These are phyloP conservation scores for Elanoides forficatus DNA, from an alignment of 2,113 vertebrate species.

Conservation along the genomic window DNA sequence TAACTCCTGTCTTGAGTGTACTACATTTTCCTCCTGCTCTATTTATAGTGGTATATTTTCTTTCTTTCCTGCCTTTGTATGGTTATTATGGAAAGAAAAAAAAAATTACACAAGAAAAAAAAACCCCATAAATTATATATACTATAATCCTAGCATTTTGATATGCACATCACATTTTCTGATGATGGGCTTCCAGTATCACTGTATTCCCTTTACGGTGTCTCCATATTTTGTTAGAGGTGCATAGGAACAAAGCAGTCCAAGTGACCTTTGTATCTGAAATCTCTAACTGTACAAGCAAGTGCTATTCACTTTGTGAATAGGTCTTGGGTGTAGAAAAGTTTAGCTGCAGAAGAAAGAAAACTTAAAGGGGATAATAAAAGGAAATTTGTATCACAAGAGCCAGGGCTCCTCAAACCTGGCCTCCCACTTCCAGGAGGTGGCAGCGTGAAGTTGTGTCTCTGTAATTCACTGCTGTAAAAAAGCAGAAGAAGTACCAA, in stretches of 20 bases:
- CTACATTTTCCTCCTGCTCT: background rate
- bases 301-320: background rate
- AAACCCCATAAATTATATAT: background rate
- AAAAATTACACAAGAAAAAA: background rate
- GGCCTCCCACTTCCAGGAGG: background rate
- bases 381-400: background rate
- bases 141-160: background rate
- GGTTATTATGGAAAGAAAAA: background rate
- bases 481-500: background rate
- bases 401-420: background rate
- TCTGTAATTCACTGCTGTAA: background rate
- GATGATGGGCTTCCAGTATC: background rate
- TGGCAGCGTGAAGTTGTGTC: background rate
- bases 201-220: background rate
- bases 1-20: background rate
- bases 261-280: background rate
- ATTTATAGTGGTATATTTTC: background rate
- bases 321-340: background rate
- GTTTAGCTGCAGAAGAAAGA: background rate
- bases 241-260: background rate
- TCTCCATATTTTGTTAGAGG: background rate
- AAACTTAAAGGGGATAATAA: background rate
- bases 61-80: background rate
- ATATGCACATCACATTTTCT: background rate
- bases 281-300: background rate